These are phyloP conservation scores for Eristalis pertinax DNA, from an alignment of 2,888 invertebrate species.

Conservation along the genomic window DNA sequence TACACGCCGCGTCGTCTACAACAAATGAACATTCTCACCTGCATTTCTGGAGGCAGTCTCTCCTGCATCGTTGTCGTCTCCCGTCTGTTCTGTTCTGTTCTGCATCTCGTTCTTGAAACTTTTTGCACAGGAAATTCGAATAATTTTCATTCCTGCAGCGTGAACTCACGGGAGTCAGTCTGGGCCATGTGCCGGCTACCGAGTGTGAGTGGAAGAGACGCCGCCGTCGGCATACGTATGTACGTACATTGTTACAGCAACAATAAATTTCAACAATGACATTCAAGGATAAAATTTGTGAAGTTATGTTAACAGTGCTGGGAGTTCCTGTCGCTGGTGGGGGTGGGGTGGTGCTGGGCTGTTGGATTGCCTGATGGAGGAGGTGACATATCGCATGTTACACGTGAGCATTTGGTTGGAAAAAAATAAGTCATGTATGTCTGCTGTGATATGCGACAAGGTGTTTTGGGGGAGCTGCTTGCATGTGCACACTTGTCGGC, in stretches of 20 bases:
- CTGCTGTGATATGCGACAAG: not conserved
- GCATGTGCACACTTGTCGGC: not conserved
- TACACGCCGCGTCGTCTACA: conserved; percentile 38
- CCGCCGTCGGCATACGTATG: not conserved
- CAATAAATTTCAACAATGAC: conserved; percentile 49
- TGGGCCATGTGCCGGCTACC: not conserved
- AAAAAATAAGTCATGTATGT: not conserved
- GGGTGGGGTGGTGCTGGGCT: too few relatives aligned
- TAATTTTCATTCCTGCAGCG: conserved; percentile 45
- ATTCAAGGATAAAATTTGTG: conserved; percentile 48
- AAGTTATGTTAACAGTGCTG: conserved; percentile 1
- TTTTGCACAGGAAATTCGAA: conserved; percentile 54
- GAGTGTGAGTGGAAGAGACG: not conserved
- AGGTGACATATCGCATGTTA: conserved; percentile 37
- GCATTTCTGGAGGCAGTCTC: conserved; percentile 48
- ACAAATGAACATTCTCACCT: conserved; percentile 64
- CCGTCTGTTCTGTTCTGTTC: not conserved
- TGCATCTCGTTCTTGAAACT: conserved; percentile 31
- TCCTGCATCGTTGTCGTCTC: conserved; percentile 21
- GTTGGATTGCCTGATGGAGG: not conserved
- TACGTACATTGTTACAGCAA: conserved; percentile 34
- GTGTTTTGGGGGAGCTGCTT: not conserved
- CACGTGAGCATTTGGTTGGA: conserved; percentile 25
- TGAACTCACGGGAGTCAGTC: conserved; percentile 19
- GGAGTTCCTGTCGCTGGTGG: not conserved